phyloP scores from a whole-genome alignment of 2,113 vertebrate species.

The Casuarius casuarius region DNA sequence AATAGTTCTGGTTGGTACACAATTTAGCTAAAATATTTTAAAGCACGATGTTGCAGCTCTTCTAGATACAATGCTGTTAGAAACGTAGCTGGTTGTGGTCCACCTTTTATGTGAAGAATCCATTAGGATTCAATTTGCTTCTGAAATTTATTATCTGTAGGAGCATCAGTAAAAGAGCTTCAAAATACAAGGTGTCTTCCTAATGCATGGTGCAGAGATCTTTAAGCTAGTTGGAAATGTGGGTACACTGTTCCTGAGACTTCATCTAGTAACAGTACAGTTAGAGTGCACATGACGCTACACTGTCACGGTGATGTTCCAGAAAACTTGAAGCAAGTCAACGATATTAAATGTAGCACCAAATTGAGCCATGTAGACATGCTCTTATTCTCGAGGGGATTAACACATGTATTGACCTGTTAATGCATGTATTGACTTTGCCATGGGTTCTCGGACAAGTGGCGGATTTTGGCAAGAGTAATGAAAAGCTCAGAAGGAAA shows the following conservation, averaged over 20 bases:
- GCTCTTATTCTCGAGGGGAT: not conserved
- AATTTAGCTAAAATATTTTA: not conserved
- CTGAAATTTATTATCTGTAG: not conserved
- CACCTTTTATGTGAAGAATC: not conserved
- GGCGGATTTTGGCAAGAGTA: not conserved
- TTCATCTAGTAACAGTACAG: not conserved
- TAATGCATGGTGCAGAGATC: not conserved
- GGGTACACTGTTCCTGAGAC: not conserved
- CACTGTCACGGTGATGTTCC: not conserved
- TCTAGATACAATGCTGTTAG: not conserved
- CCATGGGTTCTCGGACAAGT: not conserved
- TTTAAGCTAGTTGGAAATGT: not conserved
- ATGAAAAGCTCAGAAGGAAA: not conserved
- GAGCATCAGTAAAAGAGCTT: not conserved
- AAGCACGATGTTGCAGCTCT: not conserved
- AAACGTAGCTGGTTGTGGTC: not conserved
- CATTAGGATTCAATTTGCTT: not conserved
- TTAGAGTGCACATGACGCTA: accelerated
- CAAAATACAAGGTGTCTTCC: not conserved
- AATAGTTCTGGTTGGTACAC: not conserved
- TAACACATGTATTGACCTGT: not conserved
- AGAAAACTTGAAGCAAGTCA: not conserved
- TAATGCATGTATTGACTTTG: not conserved
- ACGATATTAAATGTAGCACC: not conserved
- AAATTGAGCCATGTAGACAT: not conserved